Evolutionary conservation across 1,140 invertebrate genomes (phyloP).

Genomic region (Eufriesea mexicana): DNA sequence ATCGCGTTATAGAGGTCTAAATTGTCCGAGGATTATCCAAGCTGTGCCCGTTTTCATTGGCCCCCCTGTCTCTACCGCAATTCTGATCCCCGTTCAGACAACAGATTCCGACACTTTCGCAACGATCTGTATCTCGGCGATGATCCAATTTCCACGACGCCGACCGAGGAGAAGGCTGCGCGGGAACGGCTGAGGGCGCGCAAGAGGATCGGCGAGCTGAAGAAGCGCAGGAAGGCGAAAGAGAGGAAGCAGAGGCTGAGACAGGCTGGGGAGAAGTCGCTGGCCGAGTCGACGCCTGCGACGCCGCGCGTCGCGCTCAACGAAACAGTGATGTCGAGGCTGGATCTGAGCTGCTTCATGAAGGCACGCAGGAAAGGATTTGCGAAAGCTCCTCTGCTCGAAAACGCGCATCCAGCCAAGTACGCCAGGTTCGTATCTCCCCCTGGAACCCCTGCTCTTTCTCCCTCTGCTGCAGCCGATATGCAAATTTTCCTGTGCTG

Average conservation of each 20-base stretch:
- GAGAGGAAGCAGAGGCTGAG: slow-evolving; percentile 64
- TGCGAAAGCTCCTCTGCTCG: slow-evolving; percentile 73
- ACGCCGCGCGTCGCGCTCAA: slow-evolving; percentile 62
- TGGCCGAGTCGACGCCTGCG: slow-evolving; percentile 47
- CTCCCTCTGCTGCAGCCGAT: neutral
- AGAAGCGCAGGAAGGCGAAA: slow-evolving; percentile 67
- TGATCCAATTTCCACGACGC: slow-evolving; percentile 51
- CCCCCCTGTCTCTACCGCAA: neutral
- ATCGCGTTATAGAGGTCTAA: too few species aligned
- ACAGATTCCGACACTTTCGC: slow-evolving; percentile 50
- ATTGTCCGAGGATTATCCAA: neutral
- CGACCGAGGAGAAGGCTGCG: slow-evolving; percentile 23
- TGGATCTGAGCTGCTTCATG: slow-evolving; percentile 76
- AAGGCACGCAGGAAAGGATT: slow-evolving; percentile 68
- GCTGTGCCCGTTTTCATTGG: neutral
- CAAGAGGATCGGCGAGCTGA: slow-evolving; percentile 64
- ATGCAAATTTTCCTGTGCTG: neutral
- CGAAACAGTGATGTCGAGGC: slow-evolving; percentile 70
- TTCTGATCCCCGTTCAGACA: slow-evolving; percentile 47
- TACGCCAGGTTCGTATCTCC: slow-evolving; percentile 71
- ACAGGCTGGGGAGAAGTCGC: slow-evolving; percentile 61
- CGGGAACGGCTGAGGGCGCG: slow-evolving; percentile 57
- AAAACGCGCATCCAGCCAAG: slow-evolving; percentile 71
- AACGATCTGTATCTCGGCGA: slow-evolving; percentile 68
- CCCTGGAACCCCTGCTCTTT: neutral